Conservation (phyloP, 1,140 invertebrate species). For the Nymphalis io region DNA sequence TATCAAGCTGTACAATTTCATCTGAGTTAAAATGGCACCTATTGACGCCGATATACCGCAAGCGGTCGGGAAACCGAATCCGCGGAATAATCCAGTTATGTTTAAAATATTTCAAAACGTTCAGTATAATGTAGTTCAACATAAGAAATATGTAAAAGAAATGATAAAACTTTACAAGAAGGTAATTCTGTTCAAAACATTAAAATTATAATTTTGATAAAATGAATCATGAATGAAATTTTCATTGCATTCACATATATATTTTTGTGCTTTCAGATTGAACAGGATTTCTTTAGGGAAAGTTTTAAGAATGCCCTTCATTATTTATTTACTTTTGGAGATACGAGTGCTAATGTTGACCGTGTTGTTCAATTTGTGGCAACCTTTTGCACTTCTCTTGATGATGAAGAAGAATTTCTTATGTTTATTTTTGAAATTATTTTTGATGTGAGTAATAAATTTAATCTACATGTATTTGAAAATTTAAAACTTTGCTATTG, state of each 20-base stretch:
- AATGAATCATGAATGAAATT: too few relatives aligned
- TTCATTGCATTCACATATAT: not conserved
- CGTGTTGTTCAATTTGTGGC: conserved; percentile 84
- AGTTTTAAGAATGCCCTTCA: conserved; percentile 81
- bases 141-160: conserved; percentile 83
- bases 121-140: conserved; percentile 83
- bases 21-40: conserved; percentile 52
- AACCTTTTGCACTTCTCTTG: conserved; percentile 83
- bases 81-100: conserved; percentile 71
- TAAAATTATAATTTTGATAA: not conserved
- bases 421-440: conserved; percentile 81
- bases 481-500: too few relatives aligned
- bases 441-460: conserved; percentile 73
- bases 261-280: conserved; percentile 61
- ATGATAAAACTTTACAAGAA: conserved; percentile 81
- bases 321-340: conserved; percentile 82
- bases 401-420: conserved; percentile 80
- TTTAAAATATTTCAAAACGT: conserved; percentile 83
- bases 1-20: too few relatives aligned
- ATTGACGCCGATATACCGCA: conserved; percentile 52
- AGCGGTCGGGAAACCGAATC: conserved; percentile 56
- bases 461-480: conserved; percentile 7
- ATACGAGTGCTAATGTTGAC: conserved; percentile 84
- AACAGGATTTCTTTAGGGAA: conserved; percentile 75
- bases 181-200: conserved; percentile 57